A percentile compares a stretch with the other conserved stretches of the same genome.
phyloP scores from a whole-genome alignment of 2,113 vertebrate genomes.

The Siphamia tubifer region DNA sequence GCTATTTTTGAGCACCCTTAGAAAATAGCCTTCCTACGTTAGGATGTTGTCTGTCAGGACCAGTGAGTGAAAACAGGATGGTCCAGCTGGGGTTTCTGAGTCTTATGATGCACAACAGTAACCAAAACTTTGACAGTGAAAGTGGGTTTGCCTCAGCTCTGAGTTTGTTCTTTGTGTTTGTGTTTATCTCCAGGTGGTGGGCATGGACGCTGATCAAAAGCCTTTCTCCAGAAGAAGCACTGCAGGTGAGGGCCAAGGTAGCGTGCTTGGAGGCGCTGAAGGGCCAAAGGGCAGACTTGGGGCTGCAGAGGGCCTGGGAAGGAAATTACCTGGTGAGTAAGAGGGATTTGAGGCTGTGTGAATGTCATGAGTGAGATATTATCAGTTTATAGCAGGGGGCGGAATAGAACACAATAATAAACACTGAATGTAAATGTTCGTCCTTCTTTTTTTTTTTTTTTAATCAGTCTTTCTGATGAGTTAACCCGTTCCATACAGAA shows the following conservation, averaged over 20 bases:
- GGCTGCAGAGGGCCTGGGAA: slow-evolving; percentile 91
- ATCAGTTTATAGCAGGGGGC: too few relatives aligned
- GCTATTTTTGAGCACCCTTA: neutral
- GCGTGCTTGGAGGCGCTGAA: slow-evolving; percentile 91
- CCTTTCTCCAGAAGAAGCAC: slow-evolving; percentile 85
- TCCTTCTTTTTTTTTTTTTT: too few relatives aligned
- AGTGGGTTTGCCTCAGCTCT: slow-evolving; percentile 3
- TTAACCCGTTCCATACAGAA: too few relatives aligned
- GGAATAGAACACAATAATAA: neutral
- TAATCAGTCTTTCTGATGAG: too few relatives aligned
- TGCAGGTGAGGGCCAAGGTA: slow-evolving; percentile 93
- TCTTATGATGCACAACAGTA: neutral
- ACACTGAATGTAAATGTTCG: neutral
- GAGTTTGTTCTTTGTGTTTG: neutral
- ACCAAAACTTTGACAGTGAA: neutral
- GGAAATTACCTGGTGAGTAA: slow-evolving; percentile 90
- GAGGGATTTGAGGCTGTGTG: neutral
- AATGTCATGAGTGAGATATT: too few relatives aligned
- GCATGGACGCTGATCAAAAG: slow-evolving; percentile 89
- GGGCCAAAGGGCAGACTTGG: slow-evolving; percentile 90
- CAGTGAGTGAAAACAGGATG: slow-evolving; percentile 17
- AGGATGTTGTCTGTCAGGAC: slow-evolving; percentile 46
- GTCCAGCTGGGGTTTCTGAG: slow-evolving; percentile 8
- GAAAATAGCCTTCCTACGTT: slow-evolving; percentile 33
- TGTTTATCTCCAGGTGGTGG: slow-evolving; percentile 87